Percentiles rank a stretch among this genome's conserved stretches.
phyloP scores from a whole-genome alignment of 2,113 vertebrate genomes.

The Antechinus flavipes region DNA sequence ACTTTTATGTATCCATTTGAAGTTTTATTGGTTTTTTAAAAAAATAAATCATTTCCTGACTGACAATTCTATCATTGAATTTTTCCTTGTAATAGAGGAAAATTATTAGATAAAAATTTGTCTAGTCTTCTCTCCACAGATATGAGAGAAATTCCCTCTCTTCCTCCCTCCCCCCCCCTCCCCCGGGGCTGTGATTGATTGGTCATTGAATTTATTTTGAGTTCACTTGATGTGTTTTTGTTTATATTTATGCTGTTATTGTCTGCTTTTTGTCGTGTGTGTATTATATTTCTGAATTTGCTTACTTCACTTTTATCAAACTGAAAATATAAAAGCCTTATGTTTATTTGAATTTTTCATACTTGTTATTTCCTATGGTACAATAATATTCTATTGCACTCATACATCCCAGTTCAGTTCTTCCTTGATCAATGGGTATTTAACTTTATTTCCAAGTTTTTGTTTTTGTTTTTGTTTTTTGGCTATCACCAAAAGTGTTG shows the following conservation, averaged over 20 bases:
- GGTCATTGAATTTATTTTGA: not conserved
- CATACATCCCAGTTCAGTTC: not conserved
- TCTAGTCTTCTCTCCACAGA: not conserved
- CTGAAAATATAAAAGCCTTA: not conserved
- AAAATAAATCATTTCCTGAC: not conserved
- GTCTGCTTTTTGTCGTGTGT: not conserved
- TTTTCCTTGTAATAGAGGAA: not conserved
- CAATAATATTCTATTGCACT: not conserved
- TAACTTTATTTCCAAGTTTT: not conserved
- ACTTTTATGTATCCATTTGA: not conserved
- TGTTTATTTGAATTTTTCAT: not conserved
- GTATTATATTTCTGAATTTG: not conserved
- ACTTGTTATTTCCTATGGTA: not conserved
- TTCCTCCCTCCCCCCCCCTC: too few species aligned
- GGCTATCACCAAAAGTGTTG: not conserved
- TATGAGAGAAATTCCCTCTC: not conserved
- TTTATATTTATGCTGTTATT: not conserved
- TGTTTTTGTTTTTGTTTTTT: not conserved
- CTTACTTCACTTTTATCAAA: not conserved
- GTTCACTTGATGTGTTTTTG: not conserved
- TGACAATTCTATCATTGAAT: not conserved
- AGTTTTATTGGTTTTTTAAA: not conserved
- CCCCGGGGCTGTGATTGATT: not conserved
- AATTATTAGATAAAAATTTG: not conserved
- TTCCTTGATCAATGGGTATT: not conserved